These are phyloP conservation scores for Cecidostiba fungosa DNA, from an alignment of 2,888 invertebrate genomes.

Conservation along the genomic window DNA sequence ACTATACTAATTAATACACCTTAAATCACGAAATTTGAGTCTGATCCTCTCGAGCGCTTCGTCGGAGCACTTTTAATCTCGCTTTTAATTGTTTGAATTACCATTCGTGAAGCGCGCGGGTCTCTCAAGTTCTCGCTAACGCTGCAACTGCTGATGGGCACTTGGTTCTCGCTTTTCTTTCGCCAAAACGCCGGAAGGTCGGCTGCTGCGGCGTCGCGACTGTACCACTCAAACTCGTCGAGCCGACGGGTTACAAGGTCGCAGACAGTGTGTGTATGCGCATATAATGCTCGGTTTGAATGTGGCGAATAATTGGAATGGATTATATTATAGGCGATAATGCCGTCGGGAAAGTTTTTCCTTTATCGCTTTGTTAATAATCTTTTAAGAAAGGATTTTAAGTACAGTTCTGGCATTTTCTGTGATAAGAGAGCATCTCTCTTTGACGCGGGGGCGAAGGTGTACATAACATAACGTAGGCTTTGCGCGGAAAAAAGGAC, in stretches of 20 bases:
- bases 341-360: neutral
- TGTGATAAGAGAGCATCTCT: neutral
- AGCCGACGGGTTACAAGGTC: constrained; percentile 33
- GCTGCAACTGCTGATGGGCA: neutral
- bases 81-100: constrained; percentile 31
- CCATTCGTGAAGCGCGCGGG: neutral
- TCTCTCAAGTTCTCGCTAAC: neutral
- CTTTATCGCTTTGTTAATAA: neutral
- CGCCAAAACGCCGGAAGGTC: constrained; percentile 30
- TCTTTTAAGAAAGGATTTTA: neutral
- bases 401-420: neutral
- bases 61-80: constrained; percentile 8
- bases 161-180: neutral
- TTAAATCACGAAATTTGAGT: neutral
- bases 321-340: no score
- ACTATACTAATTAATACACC: neutral
- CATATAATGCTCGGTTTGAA: no score
- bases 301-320: no score
- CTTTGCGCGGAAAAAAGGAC: neutral
- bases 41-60: neutral
- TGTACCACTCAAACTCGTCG: neutral
- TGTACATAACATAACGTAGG: neutral
- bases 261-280: neutral
- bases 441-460: neutral
- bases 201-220: constrained; percentile 10